Percentiles rank a stretch among this genome's conserved stretches.
These are phyloP conservation scores for Eulemur rufifrons DNA, from an alignment of 2,113 vertebrate genomes.

Conservation along the genomic window DNA sequence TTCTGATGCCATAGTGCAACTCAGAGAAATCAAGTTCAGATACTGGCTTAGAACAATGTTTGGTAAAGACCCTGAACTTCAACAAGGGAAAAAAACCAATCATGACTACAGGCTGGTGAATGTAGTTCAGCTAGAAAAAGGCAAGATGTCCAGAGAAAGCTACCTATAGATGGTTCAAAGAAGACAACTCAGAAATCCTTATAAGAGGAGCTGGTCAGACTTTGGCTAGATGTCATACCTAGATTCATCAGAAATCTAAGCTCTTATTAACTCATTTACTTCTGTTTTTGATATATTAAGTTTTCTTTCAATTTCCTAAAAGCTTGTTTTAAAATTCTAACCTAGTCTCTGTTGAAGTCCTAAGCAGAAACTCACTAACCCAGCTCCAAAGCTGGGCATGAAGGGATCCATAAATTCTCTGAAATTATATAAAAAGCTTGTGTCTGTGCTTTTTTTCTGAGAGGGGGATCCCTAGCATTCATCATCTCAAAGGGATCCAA, in stretches of 20 bases:
- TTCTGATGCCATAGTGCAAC: not conserved
- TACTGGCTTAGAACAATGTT: not conserved
- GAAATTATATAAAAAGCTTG: not conserved
- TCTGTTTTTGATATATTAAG: not conserved
- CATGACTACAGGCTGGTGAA: not conserved
- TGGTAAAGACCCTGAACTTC: not conserved
- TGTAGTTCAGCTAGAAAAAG: not conserved
- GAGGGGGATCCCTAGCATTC: not conserved
- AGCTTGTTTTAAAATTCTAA: constrained; percentile 14
- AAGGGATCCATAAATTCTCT: not conserved
- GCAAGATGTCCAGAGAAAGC: not conserved
- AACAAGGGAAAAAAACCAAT: not conserved
- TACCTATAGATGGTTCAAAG: not conserved
- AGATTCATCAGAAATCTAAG: not conserved
- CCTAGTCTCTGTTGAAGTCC: not conserved
- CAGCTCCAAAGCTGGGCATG: not conserved
- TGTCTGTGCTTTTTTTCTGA: not conserved
- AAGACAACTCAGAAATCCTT: not conserved
- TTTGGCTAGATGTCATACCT: not conserved
- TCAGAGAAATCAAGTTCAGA: not conserved
- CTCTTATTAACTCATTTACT: not conserved
- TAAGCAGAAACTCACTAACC: not conserved
- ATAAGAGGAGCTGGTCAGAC: not conserved
- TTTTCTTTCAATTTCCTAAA: constrained; percentile 30
- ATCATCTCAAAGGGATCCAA: not conserved